These are phyloP conservation scores for Passer domesticus DNA, from an alignment of 2,113 vertebrate genomes.

Conservation along the genomic window DNA sequence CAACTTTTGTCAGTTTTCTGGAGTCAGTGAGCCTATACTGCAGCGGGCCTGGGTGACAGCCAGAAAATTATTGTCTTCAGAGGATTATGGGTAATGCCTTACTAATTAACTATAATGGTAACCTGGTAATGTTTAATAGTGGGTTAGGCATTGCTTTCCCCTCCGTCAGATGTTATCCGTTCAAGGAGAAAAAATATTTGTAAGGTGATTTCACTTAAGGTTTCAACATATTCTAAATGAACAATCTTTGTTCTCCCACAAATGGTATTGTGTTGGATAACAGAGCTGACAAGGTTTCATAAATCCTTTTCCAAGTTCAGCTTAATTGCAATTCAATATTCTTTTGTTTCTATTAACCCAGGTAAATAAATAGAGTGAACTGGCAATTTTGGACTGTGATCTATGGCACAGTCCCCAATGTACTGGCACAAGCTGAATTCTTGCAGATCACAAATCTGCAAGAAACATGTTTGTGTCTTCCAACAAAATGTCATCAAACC, in stretches of 20 bases:
- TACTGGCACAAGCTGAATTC: slow-evolving; percentile 49
- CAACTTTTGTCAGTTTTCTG: neutral
- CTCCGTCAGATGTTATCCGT: slow-evolving; percentile 55
- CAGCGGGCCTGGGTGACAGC: slow-evolving; percentile 20
- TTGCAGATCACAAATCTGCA: slow-evolving; percentile 76
- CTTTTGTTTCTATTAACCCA: slow-evolving; percentile 62
- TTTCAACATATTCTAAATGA: slow-evolving; percentile 63
- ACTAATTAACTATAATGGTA: slow-evolving; percentile 44
- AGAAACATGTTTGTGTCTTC: slow-evolving; percentile 45
- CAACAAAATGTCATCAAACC: slow-evolving; percentile 70
- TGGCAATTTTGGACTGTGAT: slow-evolving; percentile 60
- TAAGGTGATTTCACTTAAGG: slow-evolving; percentile 59
- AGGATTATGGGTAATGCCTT: slow-evolving; percentile 34
- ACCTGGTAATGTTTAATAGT: slow-evolving; percentile 42
- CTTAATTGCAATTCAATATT: slow-evolving; percentile 54
- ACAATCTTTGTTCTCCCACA: slow-evolving; percentile 47
- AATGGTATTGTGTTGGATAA: slow-evolving; percentile 57
- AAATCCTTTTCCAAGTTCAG: slow-evolving; percentile 57
- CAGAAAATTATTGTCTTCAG: slow-evolving; percentile 52
- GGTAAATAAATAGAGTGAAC: slow-evolving; percentile 64
- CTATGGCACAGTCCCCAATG: slow-evolving; percentile 42
- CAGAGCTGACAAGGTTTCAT: slow-evolving; percentile 52
- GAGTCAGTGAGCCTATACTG: slow-evolving; percentile 8
- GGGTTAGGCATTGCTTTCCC: slow-evolving; percentile 28
- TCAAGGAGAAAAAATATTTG: slow-evolving; percentile 64